A percentile compares a stretch with the other conserved stretches of the same genome.
phyloP scores from a whole-genome alignment of 2,888 invertebrate species.

The Aphodius granarius region DNA sequence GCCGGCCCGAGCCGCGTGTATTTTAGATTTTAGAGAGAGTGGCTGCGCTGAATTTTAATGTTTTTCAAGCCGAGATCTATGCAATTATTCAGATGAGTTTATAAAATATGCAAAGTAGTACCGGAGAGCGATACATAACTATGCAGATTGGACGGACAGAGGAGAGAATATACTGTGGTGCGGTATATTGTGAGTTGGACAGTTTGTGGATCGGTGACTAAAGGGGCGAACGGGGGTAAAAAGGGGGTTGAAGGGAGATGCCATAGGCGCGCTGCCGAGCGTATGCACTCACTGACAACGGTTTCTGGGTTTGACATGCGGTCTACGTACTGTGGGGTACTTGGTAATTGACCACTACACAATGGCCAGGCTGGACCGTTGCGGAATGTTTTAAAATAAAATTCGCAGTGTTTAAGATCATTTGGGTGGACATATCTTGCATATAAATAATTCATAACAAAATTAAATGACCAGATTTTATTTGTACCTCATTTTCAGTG shows the following conservation, averaged over 20 bases:
- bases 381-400: not conserved
- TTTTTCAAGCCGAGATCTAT: constrained; percentile 22
- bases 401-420: not conserved
- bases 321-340: not conserved
- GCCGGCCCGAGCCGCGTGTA: not conserved
- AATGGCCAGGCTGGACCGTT: not conserved
- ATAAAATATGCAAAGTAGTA: constrained; percentile 33
- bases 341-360: constrained; percentile 5
- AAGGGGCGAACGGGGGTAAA: not conserved
- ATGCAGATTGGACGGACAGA: constrained; percentile 29
- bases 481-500: too few relatives aligned
- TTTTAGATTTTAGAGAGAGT: not conserved
- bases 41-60: constrained; percentile 23
- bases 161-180: constrained; percentile 22
- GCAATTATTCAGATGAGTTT: constrained; percentile 35
- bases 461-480: too few relatives aligned
- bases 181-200: not conserved
- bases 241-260: constrained; percentile 1
- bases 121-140: constrained; percentile 30
- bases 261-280: not conserved
- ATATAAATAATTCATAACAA: too few relatives aligned
- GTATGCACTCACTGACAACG: constrained; percentile 4
- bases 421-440: too few relatives aligned
- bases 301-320: constrained; percentile 7
- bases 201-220: constrained; percentile 1